Percentiles rank a stretch among this genome's conserved stretches.
These are phyloP conservation scores for Larimichthys polyactis DNA, from an alignment of 2,113 vertebrate genomes.

Conservation along the genomic window DNA sequence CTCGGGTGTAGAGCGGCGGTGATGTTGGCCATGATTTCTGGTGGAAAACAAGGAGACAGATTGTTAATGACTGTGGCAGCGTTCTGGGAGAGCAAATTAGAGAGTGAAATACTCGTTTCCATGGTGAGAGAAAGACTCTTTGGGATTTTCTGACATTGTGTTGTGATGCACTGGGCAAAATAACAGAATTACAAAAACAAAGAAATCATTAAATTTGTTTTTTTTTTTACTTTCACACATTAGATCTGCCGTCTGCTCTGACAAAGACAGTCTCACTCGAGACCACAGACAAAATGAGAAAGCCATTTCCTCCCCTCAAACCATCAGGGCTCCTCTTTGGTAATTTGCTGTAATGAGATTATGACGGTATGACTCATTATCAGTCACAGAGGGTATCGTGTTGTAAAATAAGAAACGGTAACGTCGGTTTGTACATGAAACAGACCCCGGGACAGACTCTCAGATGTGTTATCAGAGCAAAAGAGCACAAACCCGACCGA, in stretches of 20 bases:
- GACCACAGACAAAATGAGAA: neutral
- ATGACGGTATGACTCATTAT: neutral
- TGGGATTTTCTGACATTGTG: neutral
- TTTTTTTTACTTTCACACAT: neutral
- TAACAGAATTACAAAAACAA: neutral
- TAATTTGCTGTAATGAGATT: conserved; percentile 33
- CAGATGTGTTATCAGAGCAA: conserved; percentile 11
- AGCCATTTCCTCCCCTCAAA: conserved; percentile 3
- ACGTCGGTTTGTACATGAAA: neutral
- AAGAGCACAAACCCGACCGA: conserved; percentile 42
- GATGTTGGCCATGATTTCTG: conserved; percentile 71
- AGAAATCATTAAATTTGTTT: neutral
- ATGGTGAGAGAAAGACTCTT: conserved; percentile 6
- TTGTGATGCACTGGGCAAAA: neutral
- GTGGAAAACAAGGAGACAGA: conserved; percentile 16
- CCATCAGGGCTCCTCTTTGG: neutral
- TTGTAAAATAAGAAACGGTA: neutral
- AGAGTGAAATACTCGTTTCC: conserved; percentile 12
- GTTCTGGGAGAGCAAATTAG: conserved; percentile 6
- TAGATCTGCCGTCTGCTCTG: neutral
- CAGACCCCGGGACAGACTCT: neutral
- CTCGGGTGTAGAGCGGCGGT: conserved; percentile 60
- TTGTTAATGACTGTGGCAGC: conserved; percentile 12
- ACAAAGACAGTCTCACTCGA: neutral
- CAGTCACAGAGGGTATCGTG: neutral